Evolutionary conservation across 2,113 vertebrate species (phyloP).

Genomic region (Pantherophis guttatus): DNA sequence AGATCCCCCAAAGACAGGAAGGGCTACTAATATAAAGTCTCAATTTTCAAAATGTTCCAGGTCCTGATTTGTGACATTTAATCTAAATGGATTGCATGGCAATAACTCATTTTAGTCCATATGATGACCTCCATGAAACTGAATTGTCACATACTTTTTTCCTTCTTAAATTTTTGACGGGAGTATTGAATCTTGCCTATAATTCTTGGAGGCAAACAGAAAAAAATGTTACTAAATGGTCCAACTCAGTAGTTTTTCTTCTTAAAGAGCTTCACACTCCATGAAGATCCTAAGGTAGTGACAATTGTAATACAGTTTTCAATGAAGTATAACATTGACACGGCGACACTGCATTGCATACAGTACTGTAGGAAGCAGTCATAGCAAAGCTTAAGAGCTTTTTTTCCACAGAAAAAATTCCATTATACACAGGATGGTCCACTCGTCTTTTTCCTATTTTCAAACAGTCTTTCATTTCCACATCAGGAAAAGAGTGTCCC

Average conservation of each 20-base stretch:
- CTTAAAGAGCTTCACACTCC: constrained; percentile 12
- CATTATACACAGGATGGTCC: constrained; percentile 43
- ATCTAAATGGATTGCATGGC: neutral
- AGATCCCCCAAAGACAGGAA: neutral
- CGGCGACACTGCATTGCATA: constrained; percentile 21
- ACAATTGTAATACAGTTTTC: neutral
- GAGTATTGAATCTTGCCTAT: constrained; percentile 29
- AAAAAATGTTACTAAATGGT: neutral
- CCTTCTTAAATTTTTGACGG: constrained; percentile 12
- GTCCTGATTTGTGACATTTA: neutral
- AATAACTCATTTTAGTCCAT: neutral
- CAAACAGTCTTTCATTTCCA: constrained; percentile 46
- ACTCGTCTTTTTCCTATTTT: constrained; percentile 38
- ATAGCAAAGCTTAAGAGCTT: constrained; percentile 33
- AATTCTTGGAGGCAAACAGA: constrained; percentile 10
- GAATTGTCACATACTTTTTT: neutral
- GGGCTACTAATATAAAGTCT: neutral
- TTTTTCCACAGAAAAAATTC: constrained; percentile 41
- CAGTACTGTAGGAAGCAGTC: constrained; percentile 15
- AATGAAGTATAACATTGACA: constrained; percentile 31
- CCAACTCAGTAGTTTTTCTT: constrained; percentile 9
- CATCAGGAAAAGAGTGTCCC: constrained; percentile 13
- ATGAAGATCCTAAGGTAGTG: neutral
- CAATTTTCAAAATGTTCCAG: neutral
- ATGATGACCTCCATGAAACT: neutral